Conservation (phyloP, 2,797 vertebrate species). For the Danio kyathit region DNA sequence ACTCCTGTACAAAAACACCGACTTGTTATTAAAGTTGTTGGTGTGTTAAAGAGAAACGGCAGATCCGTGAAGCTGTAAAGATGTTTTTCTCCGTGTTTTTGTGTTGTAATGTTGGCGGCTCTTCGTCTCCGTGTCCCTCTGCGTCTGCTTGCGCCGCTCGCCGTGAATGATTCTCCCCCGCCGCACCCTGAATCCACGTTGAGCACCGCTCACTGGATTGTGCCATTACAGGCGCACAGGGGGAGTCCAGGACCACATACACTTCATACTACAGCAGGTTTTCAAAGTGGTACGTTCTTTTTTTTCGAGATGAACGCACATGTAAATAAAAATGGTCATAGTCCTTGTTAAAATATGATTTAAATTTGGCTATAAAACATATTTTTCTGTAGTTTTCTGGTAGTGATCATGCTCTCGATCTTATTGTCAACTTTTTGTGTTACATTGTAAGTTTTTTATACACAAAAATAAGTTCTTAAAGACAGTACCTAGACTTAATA, state of each 20-base stretch:
- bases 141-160: neutral
- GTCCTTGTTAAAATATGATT: too few relatives aligned
- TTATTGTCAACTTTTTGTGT: too few relatives aligned
- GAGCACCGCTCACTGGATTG: conserved; percentile 54
- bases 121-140: conserved; percentile 17
- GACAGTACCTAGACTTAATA: too few relatives aligned
- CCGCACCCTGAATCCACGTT: conserved; percentile 25
- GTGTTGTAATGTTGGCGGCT: neutral
- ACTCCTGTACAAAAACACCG: neutral
- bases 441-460: too few relatives aligned
- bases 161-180: conserved; percentile 29
- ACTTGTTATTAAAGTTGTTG: neutral
- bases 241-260: neutral
- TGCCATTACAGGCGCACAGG: conserved; percentile 55
- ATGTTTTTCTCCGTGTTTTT: neutral
- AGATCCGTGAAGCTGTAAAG: neutral
- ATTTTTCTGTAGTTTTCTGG: too few relatives aligned
- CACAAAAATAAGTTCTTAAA: too few relatives aligned
- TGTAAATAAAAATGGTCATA: neutral
- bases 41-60: neutral
- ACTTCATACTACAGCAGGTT: neutral
- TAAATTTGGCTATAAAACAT: neutral
- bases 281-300: conserved; percentile 26
- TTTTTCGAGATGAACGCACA: neutral
- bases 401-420: too few relatives aligned